Evolutionary conservation across 2,113 vertebrate species (phyloP).

Genomic region (Rhynchomys soricoides): DNA sequence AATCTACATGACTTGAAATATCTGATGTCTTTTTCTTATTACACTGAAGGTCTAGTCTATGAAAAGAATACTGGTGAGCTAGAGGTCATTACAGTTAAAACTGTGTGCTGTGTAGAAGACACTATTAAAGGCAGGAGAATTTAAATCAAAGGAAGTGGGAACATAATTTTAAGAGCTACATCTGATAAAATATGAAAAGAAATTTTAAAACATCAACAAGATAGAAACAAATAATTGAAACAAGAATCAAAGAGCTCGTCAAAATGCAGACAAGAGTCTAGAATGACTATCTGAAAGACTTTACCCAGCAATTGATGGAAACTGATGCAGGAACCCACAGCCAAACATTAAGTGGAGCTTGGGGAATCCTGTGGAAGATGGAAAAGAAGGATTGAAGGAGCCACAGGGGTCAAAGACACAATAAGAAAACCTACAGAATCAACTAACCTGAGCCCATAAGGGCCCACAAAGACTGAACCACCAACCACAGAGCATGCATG

Average conservation of each 20-base stretch:
- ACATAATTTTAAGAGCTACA: background rate
- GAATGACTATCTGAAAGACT: too few relatives aligned
- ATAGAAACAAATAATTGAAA: background rate
- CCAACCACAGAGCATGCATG: background rate
- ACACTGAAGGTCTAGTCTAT: background rate
- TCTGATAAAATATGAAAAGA: background rate
- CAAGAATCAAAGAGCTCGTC: background rate
- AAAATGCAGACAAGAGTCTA: background rate
- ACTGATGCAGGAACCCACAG: background rate
- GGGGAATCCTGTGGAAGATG: background rate
- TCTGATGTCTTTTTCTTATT: background rate
- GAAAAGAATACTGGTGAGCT: background rate
- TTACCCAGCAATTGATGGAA: too few relatives aligned
- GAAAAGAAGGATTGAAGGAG: background rate
- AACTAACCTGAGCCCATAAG: background rate
- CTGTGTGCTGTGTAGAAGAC: background rate
- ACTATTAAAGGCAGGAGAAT: background rate
- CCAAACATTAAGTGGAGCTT: background rate
- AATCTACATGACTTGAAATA: background rate
- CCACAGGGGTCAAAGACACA: background rate
- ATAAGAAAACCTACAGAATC: background rate
- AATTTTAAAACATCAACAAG: background rate
- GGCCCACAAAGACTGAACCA: background rate
- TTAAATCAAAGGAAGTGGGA: background rate
- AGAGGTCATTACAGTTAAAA: background rate